These are phyloP conservation scores for Frankliniella fusca DNA, from an alignment of 2,888 invertebrate genomes.

Conservation along the genomic window DNA sequence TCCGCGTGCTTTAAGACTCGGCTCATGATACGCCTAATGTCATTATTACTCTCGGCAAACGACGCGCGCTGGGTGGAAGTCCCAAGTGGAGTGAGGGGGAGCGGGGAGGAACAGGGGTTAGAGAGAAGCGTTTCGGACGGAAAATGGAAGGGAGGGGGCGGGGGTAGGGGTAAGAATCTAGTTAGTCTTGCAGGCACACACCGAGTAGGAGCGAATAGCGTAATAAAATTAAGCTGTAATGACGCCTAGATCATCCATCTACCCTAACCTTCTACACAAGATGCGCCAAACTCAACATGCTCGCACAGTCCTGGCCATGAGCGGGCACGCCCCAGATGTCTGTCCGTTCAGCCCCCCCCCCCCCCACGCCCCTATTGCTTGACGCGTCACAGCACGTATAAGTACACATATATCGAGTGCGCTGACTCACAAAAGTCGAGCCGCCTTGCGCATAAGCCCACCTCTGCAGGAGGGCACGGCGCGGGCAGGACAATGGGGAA, in stretches of 20 bases:
- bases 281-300: too few relatives aligned
- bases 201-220: not conserved
- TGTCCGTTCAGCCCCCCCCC: too few relatives aligned
- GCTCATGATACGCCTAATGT: constrained; percentile 24
- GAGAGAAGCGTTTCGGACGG: not conserved
- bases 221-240: constrained; percentile 16
- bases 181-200: constrained; percentile 17
- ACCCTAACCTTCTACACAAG: too few relatives aligned
- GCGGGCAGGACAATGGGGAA: too few relatives aligned
- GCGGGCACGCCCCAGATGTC: too few relatives aligned
- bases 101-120: not conserved
- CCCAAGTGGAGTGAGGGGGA: not conserved
- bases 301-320: too few relatives aligned
- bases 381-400: too few relatives aligned
- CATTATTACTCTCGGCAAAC: constrained; percentile 22
- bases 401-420: too few relatives aligned
- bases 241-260: not conserved
- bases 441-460: too few relatives aligned
- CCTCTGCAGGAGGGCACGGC: too few relatives aligned
- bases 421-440: too few relatives aligned
- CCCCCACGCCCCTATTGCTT: too few relatives aligned
- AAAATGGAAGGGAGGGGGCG: not conserved
- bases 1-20: constrained; percentile 18
- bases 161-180: not conserved
- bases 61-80: not conserved